phyloP scores from a whole-genome alignment of 2,888 invertebrate species.

The Leistus spinibarbis region DNA sequence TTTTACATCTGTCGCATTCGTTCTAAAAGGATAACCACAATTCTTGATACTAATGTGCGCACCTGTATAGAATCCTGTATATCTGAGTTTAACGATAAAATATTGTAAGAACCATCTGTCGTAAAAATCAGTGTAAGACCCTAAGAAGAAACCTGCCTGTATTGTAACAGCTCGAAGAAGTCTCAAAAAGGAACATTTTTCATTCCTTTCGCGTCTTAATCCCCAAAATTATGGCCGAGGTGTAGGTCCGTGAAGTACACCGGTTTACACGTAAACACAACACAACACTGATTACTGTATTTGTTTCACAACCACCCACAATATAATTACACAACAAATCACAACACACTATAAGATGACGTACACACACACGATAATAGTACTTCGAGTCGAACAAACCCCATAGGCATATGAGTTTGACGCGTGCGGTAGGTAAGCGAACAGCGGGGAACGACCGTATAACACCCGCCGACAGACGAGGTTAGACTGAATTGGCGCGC shows the following conservation, averaged over 20 bases:
- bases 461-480: background rate
- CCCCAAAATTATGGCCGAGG: background rate
- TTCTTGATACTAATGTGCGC: no score
- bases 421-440: background rate
- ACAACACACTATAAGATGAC: no score
- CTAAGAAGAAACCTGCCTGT: background rate
- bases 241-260: background rate
- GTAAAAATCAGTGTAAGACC: background rate
- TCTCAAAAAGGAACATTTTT: background rate
- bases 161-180: background rate
- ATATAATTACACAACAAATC: background rate
- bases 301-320: background rate
- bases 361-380: background rate
- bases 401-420: background rate
- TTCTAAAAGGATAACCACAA: no score
- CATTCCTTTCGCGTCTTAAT: background rate
- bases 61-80: no score
- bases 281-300: background rate
- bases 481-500: slow-evolving; percentile 20
- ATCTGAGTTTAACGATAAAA: background rate
- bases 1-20: no score
- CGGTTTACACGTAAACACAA: background rate
- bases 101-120: background rate
- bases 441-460: background rate
- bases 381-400: background rate